These are phyloP conservation scores for Maconellicoccus hirsutus DNA, from an alignment of 1,140 invertebrate genomes.

Conservation along the genomic window DNA sequence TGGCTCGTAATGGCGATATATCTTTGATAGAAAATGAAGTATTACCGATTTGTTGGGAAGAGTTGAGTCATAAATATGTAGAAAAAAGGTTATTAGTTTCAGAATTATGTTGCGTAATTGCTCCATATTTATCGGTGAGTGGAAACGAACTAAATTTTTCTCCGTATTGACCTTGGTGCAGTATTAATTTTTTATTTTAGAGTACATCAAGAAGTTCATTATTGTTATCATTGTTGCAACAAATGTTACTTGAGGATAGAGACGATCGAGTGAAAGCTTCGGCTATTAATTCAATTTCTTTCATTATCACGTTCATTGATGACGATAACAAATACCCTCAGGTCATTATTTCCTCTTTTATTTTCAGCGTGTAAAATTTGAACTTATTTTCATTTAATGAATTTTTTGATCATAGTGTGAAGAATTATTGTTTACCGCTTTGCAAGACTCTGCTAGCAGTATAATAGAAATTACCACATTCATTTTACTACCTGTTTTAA, in stretches of 20 bases:
- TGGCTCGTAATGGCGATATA: slow-evolving; percentile 42
- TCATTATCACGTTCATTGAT: slow-evolving; percentile 50
- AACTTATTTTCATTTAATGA: slow-evolving; percentile 1
- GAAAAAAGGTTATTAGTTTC: slow-evolving; percentile 58
- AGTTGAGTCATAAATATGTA: slow-evolving; percentile 57
- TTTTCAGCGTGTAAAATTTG: neutral
- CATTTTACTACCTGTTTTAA: slow-evolving; percentile 43
- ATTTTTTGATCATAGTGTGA: slow-evolving; percentile 38
- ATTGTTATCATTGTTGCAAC: slow-evolving; percentile 60
- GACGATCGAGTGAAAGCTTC: slow-evolving; percentile 50
- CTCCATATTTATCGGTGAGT: slow-evolving; percentile 53
- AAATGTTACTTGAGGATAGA: slow-evolving; percentile 59
- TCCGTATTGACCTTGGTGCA: slow-evolving; percentile 36
- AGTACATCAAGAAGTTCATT: slow-evolving; percentile 55
- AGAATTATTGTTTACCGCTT: slow-evolving; percentile 42
- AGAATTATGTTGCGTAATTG: slow-evolving; percentile 57
- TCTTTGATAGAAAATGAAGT: slow-evolving; percentile 51
- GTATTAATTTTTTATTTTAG: slow-evolving; percentile 35
- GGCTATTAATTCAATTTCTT: slow-evolving; percentile 49
- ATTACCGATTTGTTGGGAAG: slow-evolving; percentile 66
- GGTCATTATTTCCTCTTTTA: slow-evolving; percentile 34
- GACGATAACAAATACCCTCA: slow-evolving; percentile 57
- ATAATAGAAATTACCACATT: slow-evolving; percentile 40
- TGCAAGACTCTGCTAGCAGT: slow-evolving; percentile 41
- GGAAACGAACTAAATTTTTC: slow-evolving; percentile 28